Evolutionary conservation across 2,888 invertebrate genomes (phyloP).

Genomic region (Amphipoea lucens): DNA sequence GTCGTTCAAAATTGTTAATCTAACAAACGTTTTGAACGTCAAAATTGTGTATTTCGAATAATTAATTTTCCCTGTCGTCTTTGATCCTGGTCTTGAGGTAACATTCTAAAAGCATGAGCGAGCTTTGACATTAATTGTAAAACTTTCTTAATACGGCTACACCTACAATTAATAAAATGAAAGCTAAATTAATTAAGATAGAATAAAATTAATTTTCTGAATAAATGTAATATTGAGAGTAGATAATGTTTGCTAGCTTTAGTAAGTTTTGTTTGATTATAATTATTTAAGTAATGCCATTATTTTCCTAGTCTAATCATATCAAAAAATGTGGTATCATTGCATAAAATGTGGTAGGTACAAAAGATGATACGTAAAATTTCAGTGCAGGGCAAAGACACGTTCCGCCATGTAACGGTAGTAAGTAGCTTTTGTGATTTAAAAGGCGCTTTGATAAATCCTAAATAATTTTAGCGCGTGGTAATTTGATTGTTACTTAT

Average conservation of each 20-base stretch:
- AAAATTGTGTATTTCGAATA: background rate
- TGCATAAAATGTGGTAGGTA: background rate
- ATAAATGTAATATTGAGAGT: background rate
- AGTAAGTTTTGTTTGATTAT: background rate
- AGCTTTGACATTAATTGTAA: constrained; percentile 28
- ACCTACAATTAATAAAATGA: constrained; percentile 36
- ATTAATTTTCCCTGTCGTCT: background rate
- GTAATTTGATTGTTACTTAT: background rate
- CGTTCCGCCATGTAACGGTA: background rate
- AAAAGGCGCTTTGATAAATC: background rate
- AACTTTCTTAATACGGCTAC: constrained; percentile 24
- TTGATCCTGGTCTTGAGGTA: background rate
- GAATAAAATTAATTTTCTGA: constrained; percentile 26
- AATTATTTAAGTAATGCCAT: constrained; percentile 21
- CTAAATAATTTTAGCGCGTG: background rate
- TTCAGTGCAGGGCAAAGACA: background rate
- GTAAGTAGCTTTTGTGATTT: background rate
- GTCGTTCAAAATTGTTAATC: background rate
- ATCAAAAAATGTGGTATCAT: background rate
- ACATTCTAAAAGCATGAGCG: background rate
- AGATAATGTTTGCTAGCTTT: background rate
- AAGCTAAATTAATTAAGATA: constrained; percentile 29
- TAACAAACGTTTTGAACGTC: background rate
- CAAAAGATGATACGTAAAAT: background rate
- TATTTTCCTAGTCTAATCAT: constrained; percentile 1